Percentiles rank a stretch among this genome's conserved stretches.
Conservation (phyloP, 2,888 invertebrate genomes). For the Volucella inflata region DNA sequence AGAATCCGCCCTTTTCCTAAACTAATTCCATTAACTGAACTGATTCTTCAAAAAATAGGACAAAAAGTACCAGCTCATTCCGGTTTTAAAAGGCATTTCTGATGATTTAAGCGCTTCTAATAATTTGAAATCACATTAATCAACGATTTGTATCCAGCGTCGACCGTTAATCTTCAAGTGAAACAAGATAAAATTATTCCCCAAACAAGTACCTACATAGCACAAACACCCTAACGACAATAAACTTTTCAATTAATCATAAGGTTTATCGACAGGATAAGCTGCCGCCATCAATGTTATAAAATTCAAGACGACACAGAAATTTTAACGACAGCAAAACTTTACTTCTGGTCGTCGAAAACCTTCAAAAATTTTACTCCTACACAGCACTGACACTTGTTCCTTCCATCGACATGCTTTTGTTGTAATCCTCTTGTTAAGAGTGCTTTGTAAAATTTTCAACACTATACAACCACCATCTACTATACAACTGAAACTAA, state of each 20-base stretch:
- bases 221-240: constrained; percentile 37
- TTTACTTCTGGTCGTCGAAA: constrained; percentile 36
- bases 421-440: constrained; percentile 38
- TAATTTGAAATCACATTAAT: constrained; percentile 52
- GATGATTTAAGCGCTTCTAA: constrained; percentile 30
- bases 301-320: constrained; percentile 44
- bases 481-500: constrained; percentile 39
- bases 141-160: constrained; percentile 27
- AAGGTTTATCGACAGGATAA: constrained; percentile 62
- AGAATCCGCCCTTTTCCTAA: no score
- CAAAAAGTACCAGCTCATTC: neutral
- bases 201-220: constrained; percentile 19
- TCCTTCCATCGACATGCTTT: constrained; percentile 1
- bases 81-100: neutral
- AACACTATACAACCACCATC: constrained; percentile 2
- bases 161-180: constrained; percentile 15
- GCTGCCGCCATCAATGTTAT: constrained; percentile 55
- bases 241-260: constrained; percentile 69
- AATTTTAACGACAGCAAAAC: constrained; percentile 29
- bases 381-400: neutral
- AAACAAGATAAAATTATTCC: constrained; percentile 53
- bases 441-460: constrained; percentile 22
- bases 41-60: neutral
- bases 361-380: constrained; percentile 32
- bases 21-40: neutral